phyloP scores from a whole-genome alignment of 2,113 vertebrate species.

The Triplophysa tibetana region DNA sequence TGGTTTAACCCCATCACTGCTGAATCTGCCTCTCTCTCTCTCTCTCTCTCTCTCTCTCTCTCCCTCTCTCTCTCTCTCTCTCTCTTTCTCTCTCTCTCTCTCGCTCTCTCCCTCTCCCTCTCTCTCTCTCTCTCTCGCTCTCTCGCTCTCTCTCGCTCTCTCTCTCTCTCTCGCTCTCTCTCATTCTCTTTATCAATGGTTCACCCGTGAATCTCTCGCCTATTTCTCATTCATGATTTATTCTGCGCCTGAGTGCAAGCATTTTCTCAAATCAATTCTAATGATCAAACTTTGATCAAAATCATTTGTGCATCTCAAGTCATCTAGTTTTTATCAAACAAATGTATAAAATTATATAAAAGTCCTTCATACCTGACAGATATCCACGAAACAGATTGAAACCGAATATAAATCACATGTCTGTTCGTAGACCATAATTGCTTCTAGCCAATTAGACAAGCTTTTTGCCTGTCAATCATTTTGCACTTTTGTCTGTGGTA shows the following conservation, averaged over 20 bases:
- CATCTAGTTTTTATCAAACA: not conserved
- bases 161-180: not conserved
- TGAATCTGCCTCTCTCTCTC: not conserved
- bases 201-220: slow-evolving; percentile 31
- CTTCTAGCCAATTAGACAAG: no score
- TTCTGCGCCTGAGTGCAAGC: not conserved
- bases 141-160: not conserved
- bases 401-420: no score
- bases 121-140: no score
- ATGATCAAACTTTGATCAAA: not conserved
- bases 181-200: not conserved
- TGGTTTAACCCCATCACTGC: slow-evolving; percentile 11
- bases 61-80: not conserved
- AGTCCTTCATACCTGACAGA: no score
- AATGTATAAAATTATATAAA: not conserved
- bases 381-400: no score
- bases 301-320: not conserved
- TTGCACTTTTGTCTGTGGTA: no score
- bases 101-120: not conserved
- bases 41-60: not conserved
- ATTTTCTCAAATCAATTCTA: slow-evolving; percentile 15
- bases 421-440: no score
- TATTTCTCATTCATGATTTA: not conserved
- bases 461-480: no score
- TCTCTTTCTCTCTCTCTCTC: no score